These are phyloP conservation scores for Drosophila varians DNA, from an alignment of 1,140 invertebrate genomes.

Conservation along the genomic window DNA sequence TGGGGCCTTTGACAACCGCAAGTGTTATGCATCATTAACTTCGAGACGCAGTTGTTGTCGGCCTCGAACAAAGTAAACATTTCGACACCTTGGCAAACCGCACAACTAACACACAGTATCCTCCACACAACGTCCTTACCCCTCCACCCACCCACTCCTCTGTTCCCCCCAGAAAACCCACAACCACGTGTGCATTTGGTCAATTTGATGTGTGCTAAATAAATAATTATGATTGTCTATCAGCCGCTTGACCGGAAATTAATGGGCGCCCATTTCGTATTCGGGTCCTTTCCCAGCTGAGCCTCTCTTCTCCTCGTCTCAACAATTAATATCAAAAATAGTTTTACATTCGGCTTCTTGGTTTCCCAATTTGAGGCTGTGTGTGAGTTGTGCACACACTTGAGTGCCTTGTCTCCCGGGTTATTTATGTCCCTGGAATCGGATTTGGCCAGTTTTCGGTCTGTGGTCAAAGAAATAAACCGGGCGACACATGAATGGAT, in stretches of 20 bases:
- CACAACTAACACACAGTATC: slow-evolving; percentile 54
- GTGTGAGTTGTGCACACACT: slow-evolving; percentile 62
- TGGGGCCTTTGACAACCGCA: slow-evolving; percentile 53
- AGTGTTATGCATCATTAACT: slow-evolving; percentile 75
- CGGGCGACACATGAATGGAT: slow-evolving; percentile 8
- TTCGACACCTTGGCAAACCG: slow-evolving; percentile 74
- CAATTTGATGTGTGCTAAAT: slow-evolving; percentile 77
- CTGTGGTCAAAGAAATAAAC: slow-evolving; percentile 9
- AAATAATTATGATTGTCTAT: slow-evolving; percentile 80
- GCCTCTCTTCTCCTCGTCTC: slow-evolving; percentile 53
- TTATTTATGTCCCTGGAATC: slow-evolving; percentile 57
- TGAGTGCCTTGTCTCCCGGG: slow-evolving; percentile 55
- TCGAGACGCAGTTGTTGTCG: slow-evolving; percentile 61
- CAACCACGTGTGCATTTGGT: slow-evolving; percentile 74
- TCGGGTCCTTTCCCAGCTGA: slow-evolving; percentile 9
- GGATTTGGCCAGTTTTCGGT: background rate
- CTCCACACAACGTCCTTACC: background rate
- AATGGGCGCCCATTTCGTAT: slow-evolving; percentile 63
- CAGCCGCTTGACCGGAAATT: slow-evolving; percentile 78
- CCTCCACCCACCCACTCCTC: background rate
- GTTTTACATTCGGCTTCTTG: slow-evolving; percentile 53
- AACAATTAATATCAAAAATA: slow-evolving; percentile 79
- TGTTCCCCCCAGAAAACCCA: slow-evolving; percentile 14
- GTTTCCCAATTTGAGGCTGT: background rate
- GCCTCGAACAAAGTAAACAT: slow-evolving; percentile 72